Evolutionary conservation across 1,140 invertebrate genomes (phyloP), one percentile per base, ranked within the genome.

Genomic region (Cydia strobilella): DNA sequence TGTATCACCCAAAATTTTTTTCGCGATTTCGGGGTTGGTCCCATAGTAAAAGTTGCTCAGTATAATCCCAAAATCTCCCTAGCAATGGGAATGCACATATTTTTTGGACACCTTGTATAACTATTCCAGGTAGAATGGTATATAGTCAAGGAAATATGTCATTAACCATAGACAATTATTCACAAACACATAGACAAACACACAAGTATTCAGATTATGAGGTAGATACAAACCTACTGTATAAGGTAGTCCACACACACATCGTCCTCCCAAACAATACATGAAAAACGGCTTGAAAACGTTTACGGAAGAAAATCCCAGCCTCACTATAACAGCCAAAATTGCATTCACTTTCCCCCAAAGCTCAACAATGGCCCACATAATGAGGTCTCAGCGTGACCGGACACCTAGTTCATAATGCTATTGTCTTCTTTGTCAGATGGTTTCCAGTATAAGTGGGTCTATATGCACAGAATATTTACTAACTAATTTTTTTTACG

Each of bases 381-480:
- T 59, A 59, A 59, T 59, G 54, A 59, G 54, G 20, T 59, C 48
- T 51, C 54, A n/a, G 54, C 54, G 54, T 59, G 54, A 59, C 54
- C 54, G 10, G n/a, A 23, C 48, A 51, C 48, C 48, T 6, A 6
- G 5, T 51, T 51, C 48, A 7, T 18, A 6, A 51, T 45, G n/a
- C 48, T 18, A 18, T 51, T n/a, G 12, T 10, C 18, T 59, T 20
- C n/a, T 1, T 20, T 12, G 3, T 12, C 10, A 2, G 54, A 9
- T 59, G 0, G 7, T 23, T 59, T 10, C 54, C 54, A 59, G 20
- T 23, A 12, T 59, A 59, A 59, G 9, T 23, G 0, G 54, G 20
- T 4, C 48, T 51, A 10, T 42, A 42, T 6, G 10, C 39, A 42
- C 39, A 9, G 39, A 42, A 42, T n/a, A n/a, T n/a, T n/a, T n/a